These are phyloP conservation scores for Peromyscus californicus DNA, from an alignment of 2,113 vertebrate genomes.

Conservation along the genomic window DNA sequence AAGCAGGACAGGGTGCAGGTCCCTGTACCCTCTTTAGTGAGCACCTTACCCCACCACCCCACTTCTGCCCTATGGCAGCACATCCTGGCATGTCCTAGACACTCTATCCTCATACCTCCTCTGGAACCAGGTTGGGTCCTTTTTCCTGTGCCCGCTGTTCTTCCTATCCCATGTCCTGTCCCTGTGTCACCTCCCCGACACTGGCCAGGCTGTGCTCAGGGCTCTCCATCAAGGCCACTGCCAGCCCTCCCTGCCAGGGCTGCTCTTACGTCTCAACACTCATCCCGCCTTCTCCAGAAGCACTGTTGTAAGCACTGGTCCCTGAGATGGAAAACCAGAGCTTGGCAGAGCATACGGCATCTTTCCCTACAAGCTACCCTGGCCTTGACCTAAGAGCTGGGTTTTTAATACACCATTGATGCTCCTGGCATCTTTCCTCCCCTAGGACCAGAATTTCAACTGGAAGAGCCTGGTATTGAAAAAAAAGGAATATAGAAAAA, in stretches of 20 bases:
- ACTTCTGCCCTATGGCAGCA: too few species aligned
- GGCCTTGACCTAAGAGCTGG: background rate
- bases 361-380: background rate
- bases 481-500: background rate
- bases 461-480: background rate
- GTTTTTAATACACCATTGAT: background rate
- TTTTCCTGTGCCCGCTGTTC: background rate
- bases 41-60: background rate
- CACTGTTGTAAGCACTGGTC: background rate
- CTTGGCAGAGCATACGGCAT: background rate
- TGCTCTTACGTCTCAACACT: background rate
- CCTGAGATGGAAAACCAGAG: background rate
- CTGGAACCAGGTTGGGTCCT: background rate
- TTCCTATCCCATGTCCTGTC: background rate
- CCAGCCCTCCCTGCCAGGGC: background rate
- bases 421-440: background rate
- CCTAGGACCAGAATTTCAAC: too few species aligned
- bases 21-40: too few species aligned
- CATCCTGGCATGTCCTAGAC: background rate
- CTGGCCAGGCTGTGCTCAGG: background rate
- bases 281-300: background rate
- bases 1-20: background rate
- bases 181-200: fast-evolving
- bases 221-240: background rate
- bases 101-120: background rate